Percentiles rank a stretch among this genome's conserved stretches.
Evolutionary conservation across 2,113 vertebrate species (phyloP).

Genomic region (Garra rufa): DNA sequence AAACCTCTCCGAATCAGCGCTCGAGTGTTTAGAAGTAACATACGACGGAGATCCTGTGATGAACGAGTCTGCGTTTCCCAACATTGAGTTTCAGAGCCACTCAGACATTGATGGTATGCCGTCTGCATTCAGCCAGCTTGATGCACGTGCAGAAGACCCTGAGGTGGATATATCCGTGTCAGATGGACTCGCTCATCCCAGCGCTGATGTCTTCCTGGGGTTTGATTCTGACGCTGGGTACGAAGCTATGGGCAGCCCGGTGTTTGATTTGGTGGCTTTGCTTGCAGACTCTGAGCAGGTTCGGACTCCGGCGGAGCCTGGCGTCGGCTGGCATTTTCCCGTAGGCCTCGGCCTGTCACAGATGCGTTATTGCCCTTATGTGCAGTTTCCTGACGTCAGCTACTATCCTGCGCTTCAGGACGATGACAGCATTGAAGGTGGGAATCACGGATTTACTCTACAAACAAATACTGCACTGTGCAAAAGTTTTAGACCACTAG

Average conservation of each 20-base stretch:
- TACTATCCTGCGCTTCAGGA: conserved; percentile 66
- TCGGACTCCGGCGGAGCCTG: conserved; percentile 65
- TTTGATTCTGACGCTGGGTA: background rate
- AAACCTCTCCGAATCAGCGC: background rate
- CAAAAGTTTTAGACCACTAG: too few relatives aligned
- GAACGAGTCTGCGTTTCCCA: background rate
- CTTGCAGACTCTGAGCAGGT: conserved; percentile 50
- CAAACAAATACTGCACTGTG: background rate
- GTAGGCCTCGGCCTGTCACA: conserved; percentile 70
- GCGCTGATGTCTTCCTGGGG: background rate
- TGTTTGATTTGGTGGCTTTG: conserved; percentile 25
- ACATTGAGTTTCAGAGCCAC: background rate
- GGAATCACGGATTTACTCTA: background rate
- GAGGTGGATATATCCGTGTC: background rate
- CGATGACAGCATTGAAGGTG: conserved; percentile 69
- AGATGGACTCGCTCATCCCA: background rate
- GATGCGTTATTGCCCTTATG: conserved; percentile 60
- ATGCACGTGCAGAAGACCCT: background rate
- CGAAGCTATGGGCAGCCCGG: background rate
- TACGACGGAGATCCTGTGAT: background rate
- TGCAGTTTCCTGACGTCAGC: conserved; percentile 64
- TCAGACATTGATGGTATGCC: background rate
- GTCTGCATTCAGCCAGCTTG: background rate
- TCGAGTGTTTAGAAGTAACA: background rate
- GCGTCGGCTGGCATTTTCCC: conserved; percentile 79